phyloP scores from a whole-genome alignment of 2,113 vertebrate species.

The Ceyx melanurus region DNA sequence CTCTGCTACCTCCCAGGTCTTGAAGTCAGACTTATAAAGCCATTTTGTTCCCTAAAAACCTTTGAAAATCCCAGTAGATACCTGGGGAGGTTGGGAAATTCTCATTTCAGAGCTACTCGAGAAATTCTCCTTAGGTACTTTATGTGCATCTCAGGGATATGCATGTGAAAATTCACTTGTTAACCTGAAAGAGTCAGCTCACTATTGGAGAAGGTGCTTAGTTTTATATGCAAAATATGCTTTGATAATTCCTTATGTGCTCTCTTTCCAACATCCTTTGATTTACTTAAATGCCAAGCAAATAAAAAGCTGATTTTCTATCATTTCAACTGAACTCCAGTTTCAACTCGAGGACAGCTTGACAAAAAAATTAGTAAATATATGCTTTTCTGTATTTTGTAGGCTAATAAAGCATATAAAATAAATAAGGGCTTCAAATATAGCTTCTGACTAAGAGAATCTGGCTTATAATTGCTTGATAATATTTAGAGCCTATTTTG shows the following conservation, averaged over 20 bases:
- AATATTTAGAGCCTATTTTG: not conserved
- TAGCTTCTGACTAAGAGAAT: not conserved
- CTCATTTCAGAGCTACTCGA: not conserved
- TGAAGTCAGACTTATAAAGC: not conserved
- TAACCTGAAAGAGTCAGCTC: not conserved
- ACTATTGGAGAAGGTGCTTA: not conserved
- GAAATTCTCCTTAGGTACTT: not conserved
- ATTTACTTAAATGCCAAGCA: not conserved
- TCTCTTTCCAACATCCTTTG: not conserved
- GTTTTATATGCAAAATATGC: not conserved
- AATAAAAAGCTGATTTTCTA: not conserved
- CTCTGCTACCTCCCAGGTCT: not conserved
- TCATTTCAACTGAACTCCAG: not conserved
- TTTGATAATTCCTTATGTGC: not conserved
- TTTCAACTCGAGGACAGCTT: not conserved
- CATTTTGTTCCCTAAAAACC: not conserved
- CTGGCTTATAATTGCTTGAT: not conserved
- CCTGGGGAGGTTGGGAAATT: not conserved
- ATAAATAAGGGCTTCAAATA: not conserved
- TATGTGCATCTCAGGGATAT: not conserved
- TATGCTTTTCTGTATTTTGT: not conserved
- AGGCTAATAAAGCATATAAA: not conserved
- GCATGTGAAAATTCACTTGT: not conserved
- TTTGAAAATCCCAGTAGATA: not conserved
- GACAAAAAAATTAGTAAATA: not conserved